Percentiles rank a stretch among this genome's conserved stretches.
Evolutionary conservation across 1,140 invertebrate species (phyloP).

Genomic region (Pogonomyrmex californicus): DNA sequence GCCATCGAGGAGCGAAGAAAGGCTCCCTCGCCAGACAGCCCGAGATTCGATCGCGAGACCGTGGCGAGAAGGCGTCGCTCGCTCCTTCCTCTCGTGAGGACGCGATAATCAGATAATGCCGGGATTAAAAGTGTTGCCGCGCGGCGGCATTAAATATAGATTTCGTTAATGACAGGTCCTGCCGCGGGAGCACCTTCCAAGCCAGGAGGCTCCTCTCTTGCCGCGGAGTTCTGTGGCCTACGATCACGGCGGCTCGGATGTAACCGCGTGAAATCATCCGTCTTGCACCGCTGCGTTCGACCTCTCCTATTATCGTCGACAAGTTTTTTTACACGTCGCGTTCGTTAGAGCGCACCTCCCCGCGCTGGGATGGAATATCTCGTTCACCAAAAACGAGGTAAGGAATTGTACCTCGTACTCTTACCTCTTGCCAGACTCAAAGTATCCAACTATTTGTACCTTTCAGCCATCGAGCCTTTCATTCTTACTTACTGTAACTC

Average conservation of each 20-base stretch:
- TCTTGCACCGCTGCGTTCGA: not conserved
- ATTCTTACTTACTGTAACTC: not conserved
- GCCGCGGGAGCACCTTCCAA: constrained; percentile 48
- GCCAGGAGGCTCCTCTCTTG: constrained; percentile 28
- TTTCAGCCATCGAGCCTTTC: not conserved
- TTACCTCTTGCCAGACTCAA: not conserved
- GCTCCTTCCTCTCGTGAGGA: constrained; percentile 40
- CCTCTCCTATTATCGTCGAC: not conserved
- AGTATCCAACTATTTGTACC: constrained; percentile 9
- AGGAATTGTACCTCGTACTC: no score
- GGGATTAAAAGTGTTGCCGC: constrained; percentile 74
- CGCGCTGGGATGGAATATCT: not conserved
- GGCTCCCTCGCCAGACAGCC: constrained; percentile 32
- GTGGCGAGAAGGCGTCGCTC: constrained; percentile 54
- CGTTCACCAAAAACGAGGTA: not conserved
- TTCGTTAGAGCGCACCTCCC: not conserved
- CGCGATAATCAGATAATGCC: constrained; percentile 80
- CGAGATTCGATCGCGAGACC: constrained; percentile 62
- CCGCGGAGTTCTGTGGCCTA: constrained; percentile 7
- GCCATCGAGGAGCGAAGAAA: constrained; percentile 26
- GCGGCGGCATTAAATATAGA: constrained; percentile 79
- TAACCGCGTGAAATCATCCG: constrained; percentile 14
- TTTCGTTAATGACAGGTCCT: constrained; percentile 81
- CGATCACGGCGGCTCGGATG: not conserved
- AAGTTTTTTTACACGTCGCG: not conserved